Evolutionary conservation across 2,797 vertebrate species (phyloP).

Genomic region (Phylloscopus collybita): DNA sequence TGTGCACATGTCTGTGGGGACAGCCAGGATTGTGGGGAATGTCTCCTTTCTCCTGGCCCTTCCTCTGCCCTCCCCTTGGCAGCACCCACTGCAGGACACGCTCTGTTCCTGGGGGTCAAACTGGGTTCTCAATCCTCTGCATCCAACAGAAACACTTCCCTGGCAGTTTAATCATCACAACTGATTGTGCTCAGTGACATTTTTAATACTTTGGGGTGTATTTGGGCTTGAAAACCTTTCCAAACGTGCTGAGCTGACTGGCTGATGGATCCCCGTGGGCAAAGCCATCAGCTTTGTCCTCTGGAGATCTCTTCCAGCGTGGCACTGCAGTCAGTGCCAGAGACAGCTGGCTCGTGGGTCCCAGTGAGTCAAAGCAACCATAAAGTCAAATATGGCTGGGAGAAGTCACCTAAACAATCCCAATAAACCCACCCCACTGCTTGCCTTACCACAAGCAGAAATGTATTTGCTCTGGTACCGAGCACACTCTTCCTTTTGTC

Average conservation of each 20-base stretch:
- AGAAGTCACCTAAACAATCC: background rate
- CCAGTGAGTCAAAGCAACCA: background rate
- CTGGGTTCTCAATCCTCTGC: background rate
- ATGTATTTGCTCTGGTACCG: background rate
- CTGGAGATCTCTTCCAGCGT: fast-evolving
- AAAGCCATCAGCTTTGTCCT: background rate
- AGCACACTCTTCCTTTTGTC: background rate
- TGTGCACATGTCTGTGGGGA: background rate
- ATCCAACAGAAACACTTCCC: background rate
- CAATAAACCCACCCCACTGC: background rate
- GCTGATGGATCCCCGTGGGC: background rate
- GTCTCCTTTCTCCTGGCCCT: background rate
- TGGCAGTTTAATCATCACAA: background rate
- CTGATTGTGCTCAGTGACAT: background rate
- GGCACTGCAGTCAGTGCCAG: background rate
- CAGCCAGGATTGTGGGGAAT: background rate
- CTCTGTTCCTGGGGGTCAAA: background rate
- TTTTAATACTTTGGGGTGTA: background rate
- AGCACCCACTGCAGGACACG: fast-evolving
- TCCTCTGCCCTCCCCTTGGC: background rate
- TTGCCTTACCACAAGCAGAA: background rate
- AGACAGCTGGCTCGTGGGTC: background rate
- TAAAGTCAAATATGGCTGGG: background rate
- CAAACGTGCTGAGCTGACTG: background rate
- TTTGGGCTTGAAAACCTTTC: background rate